These are phyloP conservation scores for Cyrtonyx montezumae DNA, from an alignment of 2,113 vertebrate species.

Conservation along the genomic window DNA sequence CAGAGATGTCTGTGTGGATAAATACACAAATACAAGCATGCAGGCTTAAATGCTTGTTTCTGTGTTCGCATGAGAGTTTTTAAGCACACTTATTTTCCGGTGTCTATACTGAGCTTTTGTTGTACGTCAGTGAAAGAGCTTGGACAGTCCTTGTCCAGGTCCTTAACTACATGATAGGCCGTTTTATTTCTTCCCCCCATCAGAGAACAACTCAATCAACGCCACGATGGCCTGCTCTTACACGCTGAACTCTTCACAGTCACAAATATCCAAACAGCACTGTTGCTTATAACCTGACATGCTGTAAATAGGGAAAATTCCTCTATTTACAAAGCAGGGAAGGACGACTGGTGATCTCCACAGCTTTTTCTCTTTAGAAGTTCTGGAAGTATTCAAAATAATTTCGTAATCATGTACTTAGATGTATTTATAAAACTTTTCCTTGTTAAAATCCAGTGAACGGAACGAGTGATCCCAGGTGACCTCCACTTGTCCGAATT, in stretches of 20 bases:
- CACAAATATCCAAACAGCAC: not conserved
- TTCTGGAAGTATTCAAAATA: slow-evolving; percentile 6
- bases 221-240: not conserved
- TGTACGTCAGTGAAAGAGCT: not conserved
- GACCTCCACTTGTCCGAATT: slow-evolving; percentile 32
- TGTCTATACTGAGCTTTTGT: not conserved
- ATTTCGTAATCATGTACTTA: slow-evolving; percentile 36
- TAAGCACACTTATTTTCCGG: not conserved
- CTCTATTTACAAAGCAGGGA: not conserved
- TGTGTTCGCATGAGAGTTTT: not conserved
- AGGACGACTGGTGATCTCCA: not conserved
- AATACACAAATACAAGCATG: not conserved
- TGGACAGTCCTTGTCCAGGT: not conserved
- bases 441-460: slow-evolving; percentile 54
- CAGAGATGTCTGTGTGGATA: not conserved
- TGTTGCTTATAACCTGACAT: not conserved
- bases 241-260: not conserved
- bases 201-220: not conserved
- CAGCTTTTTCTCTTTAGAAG: not conserved
- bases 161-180: not conserved
- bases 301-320: not conserved
- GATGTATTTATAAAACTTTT: slow-evolving; percentile 30
- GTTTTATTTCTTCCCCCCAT: not conserved
- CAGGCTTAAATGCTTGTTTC: not conserved
- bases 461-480: not conserved